Percentiles rank a stretch among this genome's conserved stretches.
Evolutionary conservation across 2,797 vertebrate species (phyloP).

Genomic region (Miichthys miiuy): DNA sequence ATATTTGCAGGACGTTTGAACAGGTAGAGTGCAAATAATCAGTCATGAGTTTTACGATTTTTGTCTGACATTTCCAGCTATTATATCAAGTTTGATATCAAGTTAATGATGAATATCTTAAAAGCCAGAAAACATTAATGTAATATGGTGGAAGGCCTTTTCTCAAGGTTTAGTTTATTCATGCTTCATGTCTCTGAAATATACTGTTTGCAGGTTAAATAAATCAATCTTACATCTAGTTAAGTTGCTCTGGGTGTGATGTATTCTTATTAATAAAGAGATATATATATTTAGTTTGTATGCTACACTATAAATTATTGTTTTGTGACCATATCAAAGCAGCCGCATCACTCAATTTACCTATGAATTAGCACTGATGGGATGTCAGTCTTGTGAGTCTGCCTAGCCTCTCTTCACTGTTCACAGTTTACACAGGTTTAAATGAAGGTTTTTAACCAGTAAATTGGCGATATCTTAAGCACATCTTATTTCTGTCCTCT

Average conservation of each 20-base stretch:
- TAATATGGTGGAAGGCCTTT: neutral
- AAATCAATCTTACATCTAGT: slow-evolving; percentile 1
- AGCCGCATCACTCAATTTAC: neutral
- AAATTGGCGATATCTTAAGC: slow-evolving; percentile 26
- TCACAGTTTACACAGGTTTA: neutral
- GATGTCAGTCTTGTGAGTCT: neutral
- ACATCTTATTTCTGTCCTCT: slow-evolving; percentile 49
- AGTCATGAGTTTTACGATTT: slow-evolving; percentile 15
- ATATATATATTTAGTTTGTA: neutral
- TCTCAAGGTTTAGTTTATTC: neutral
- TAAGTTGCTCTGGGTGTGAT: neutral
- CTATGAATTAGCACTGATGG: neutral
- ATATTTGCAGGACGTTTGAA: neutral
- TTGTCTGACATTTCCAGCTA: neutral
- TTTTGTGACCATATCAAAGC: slow-evolving; percentile 18
- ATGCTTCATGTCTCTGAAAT: slow-evolving; percentile 12
- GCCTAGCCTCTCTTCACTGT: neutral
- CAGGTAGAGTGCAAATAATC: neutral
- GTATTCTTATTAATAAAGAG: neutral
- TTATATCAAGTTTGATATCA: slow-evolving; percentile 22
- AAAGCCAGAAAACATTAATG: neutral
- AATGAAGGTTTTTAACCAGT: slow-evolving; percentile 5
- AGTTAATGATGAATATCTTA: slow-evolving; percentile 22
- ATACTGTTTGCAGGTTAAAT: neutral
- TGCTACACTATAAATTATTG: neutral